Evolutionary conservation across 2,113 vertebrate genomes (phyloP).

Genomic region (Amazona vittata): DNA sequence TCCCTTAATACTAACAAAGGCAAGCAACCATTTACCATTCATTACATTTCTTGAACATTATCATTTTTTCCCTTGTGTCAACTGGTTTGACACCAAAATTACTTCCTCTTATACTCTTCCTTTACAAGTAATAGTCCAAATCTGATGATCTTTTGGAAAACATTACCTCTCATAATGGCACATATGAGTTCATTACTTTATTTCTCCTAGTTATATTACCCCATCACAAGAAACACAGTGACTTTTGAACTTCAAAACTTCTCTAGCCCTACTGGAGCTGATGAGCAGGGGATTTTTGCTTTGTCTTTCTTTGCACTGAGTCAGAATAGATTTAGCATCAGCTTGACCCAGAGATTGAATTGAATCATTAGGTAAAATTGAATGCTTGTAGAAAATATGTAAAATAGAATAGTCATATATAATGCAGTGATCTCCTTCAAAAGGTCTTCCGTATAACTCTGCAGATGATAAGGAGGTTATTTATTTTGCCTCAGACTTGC

Average conservation of each 20-base stretch:
- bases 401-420: background rate
- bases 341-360: background rate
- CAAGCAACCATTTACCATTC: background rate
- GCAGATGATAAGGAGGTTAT: background rate
- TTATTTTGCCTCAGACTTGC: background rate
- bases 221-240: background rate
- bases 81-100: background rate
- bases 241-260: background rate
- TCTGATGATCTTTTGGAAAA: background rate
- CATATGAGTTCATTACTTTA: background rate
- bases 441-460: background rate
- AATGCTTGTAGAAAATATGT: background rate
- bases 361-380: slow-evolving; percentile 8
- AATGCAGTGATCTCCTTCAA: background rate
- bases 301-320: background rate
- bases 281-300: background rate
- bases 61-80: background rate
- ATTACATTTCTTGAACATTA: background rate
- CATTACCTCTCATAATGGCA: background rate
- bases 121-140: background rate
- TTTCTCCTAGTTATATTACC: background rate
- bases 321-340: background rate
- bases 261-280: background rate
- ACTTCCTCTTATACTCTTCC: background rate
- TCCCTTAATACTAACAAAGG: background rate